These are phyloP conservation scores for Subanguina moxae DNA, from an alignment of 1,140 invertebrate species.

Conservation along the genomic window DNA sequence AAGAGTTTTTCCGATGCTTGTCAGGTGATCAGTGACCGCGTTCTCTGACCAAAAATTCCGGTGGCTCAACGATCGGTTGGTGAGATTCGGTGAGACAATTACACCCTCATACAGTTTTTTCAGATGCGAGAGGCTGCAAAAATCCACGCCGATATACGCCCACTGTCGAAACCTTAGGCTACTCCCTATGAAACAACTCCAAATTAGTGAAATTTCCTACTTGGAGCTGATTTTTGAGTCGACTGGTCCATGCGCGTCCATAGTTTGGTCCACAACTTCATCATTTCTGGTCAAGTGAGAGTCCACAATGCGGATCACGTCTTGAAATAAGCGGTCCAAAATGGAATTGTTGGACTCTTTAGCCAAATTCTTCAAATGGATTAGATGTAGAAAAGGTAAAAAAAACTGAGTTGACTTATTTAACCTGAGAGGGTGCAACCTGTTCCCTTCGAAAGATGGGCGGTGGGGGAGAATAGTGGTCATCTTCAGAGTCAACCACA, in stretches of 20 bases:
- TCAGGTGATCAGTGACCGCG: no score
- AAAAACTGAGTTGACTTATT: conserved; percentile 1
- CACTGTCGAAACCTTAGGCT: no score
- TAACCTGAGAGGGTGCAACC: no score
- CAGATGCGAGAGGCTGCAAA: no score
- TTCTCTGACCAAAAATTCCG: no score
- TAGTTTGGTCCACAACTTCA: conserved; percentile 6
- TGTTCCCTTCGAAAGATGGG: neutral
- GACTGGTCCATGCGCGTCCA: neutral
- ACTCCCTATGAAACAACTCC: no score
- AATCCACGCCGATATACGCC: no score
- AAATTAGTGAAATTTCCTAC: no score
- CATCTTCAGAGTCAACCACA: conserved; percentile 3
- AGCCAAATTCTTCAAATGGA: neutral
- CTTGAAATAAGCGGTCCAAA: conserved; percentile 47
- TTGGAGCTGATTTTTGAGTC: neutral
- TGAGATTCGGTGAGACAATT: no score
- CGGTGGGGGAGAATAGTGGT: neutral
- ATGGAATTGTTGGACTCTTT: conserved; percentile 6
- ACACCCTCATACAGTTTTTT: no score
- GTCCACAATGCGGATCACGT: conserved; percentile 48
- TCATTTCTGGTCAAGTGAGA: conserved; percentile 15
- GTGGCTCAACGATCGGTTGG: no score
- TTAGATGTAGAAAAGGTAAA: neutral
- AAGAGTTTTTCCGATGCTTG: no score